Evolutionary conservation across 2,113 vertebrate species (phyloP).

Genomic region (Macquaria australasica): DNA sequence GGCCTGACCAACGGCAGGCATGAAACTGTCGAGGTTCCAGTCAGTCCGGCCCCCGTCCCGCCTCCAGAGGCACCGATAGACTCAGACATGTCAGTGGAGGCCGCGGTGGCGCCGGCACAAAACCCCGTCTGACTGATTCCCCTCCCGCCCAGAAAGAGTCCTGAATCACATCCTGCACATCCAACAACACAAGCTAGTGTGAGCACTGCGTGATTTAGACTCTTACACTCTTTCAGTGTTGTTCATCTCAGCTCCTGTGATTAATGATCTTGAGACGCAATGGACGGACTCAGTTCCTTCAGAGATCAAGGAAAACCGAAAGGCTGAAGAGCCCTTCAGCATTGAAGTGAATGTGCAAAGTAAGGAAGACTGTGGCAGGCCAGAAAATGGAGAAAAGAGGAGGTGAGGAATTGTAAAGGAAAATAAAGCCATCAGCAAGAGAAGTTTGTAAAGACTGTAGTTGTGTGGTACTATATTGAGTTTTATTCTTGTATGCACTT

Average conservation of each 20-base stretch:
- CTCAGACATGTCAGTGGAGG: constrained; percentile 81
- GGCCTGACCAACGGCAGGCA: constrained; percentile 81
- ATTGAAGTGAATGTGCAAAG: neutral
- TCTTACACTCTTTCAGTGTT: constrained; percentile 8
- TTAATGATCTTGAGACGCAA: constrained; percentile 8
- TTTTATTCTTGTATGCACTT: constrained; percentile 65
- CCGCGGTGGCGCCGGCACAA: constrained; percentile 75
- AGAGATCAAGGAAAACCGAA: constrained; percentile 10
- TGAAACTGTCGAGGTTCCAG: constrained; percentile 83
- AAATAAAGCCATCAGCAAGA: constrained; percentile 50
- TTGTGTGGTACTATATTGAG: constrained; percentile 4
- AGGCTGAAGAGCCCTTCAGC: neutral
- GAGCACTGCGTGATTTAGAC: constrained; percentile 26
- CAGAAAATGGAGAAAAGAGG: neutral
- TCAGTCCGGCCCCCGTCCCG: constrained; percentile 57
- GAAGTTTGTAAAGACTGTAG: constrained; percentile 17
- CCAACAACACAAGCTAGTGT: neutral
- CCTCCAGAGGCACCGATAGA: constrained; percentile 78
- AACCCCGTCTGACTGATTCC: constrained; percentile 87
- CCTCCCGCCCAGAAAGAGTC: neutral
- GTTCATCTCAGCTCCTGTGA: constrained; percentile 24
- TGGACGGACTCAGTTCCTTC: constrained; percentile 1
- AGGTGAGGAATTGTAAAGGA: constrained; percentile 9
- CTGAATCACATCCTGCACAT: constrained; percentile 18
- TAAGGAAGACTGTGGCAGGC: neutral